These are phyloP conservation scores for Phengaris arion DNA, from an alignment of 2,888 invertebrate genomes.

Conservation along the genomic window DNA sequence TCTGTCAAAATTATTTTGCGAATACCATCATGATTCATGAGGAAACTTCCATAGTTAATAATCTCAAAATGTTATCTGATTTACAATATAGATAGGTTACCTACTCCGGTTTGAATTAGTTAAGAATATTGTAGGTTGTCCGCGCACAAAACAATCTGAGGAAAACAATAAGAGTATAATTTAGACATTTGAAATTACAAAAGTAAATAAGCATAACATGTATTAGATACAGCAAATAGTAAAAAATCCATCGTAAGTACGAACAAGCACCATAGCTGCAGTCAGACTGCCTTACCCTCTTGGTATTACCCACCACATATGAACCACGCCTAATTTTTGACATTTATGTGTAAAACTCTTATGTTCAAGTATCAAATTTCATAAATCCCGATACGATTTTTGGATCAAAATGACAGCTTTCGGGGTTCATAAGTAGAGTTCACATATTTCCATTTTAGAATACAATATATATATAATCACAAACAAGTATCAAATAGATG, in stretches of 20 bases:
- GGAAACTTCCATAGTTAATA: neutral
- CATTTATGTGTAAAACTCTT: neutral
- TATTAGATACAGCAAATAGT: constrained; percentile 54
- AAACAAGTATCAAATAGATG: constrained; percentile 21
- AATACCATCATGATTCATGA: neutral
- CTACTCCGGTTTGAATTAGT: neutral
- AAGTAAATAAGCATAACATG: constrained; percentile 64
- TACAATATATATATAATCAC: constrained; percentile 24
- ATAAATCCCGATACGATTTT: neutral
- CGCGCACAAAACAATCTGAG: constrained; percentile 53
- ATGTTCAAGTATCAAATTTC: neutral
- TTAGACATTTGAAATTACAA: constrained; percentile 45
- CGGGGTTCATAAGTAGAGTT: constrained; percentile 34
- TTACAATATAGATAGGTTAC: neutral
- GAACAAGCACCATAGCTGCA: constrained; percentile 71
- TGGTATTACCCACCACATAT: constrained; percentile 49
- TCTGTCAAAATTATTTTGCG: neutral
- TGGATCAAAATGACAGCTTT: neutral
- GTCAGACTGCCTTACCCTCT: constrained; percentile 65
- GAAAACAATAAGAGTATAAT: constrained; percentile 42
- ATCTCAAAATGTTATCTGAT: neutral
- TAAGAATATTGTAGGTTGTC: constrained; percentile 50
- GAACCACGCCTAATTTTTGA: constrained; percentile 32
- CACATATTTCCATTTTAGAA: constrained; percentile 33
- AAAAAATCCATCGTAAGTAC: constrained; percentile 75